These are phyloP conservation scores for Xiphorhynchus elegans DNA, from an alignment of 2,113 vertebrate species.

Conservation along the genomic window DNA sequence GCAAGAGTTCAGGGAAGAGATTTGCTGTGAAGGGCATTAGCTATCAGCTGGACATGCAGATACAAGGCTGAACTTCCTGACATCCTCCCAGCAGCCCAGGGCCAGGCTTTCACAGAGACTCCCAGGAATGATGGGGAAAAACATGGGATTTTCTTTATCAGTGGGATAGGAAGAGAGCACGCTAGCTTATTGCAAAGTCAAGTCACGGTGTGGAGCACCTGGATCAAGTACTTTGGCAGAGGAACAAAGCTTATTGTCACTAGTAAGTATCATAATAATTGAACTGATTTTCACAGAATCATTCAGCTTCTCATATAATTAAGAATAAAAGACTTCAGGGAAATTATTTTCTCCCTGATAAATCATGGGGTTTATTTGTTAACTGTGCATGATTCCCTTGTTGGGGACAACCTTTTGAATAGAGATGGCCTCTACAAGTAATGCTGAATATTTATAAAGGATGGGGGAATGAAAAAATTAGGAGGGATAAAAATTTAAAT, in stretches of 20 bases:
- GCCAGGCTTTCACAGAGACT: neutral
- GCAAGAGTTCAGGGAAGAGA: neutral
- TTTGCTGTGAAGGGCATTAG: neutral
- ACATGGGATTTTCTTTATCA: neutral
- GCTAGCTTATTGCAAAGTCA: slow-evolving; percentile 14
- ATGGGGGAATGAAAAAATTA: neutral
- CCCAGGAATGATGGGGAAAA: fast-evolving
- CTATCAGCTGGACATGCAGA: neutral
- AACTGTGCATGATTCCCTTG: neutral
- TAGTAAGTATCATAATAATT: slow-evolving; percentile 22
- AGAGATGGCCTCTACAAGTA: neutral
- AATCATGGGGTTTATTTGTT: neutral
- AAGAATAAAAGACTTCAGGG: neutral
- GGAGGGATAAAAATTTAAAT: neutral
- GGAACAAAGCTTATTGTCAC: slow-evolving; percentile 48
- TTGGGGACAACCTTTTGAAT: fast-evolving
- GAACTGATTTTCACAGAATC: neutral
- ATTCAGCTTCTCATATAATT: neutral
- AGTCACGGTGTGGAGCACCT: neutral
- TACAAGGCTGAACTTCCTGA: neutral
- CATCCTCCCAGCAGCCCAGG: neutral
- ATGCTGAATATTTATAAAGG: neutral
- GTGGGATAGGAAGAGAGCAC: neutral
- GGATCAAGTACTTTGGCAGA: neutral
- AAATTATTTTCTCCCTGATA: neutral